Evolutionary conservation across 2,113 vertebrate species (phyloP).

Genomic region (Brachionichthys hirsutus): DNA sequence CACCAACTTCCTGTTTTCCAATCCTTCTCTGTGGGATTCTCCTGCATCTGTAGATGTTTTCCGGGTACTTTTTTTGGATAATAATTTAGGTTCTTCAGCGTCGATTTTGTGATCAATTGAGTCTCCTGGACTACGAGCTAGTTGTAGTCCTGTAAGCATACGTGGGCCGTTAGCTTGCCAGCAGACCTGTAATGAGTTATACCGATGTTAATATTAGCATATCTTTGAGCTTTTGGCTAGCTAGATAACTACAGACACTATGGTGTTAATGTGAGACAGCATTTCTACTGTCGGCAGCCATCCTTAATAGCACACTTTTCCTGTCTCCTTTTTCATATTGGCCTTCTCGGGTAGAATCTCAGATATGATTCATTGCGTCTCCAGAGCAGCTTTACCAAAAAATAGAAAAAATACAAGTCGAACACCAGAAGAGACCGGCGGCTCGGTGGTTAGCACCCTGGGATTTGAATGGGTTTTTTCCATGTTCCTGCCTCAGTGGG

Average conservation of each 20-base stretch:
- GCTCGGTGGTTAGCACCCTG: constrained; percentile 19
- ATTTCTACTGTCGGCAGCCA: not conserved
- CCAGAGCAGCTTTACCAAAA: constrained; percentile 27
- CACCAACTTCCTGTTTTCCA: constrained; percentile 22
- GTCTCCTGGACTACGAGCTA: too few species aligned
- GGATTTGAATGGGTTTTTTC: constrained; percentile 23
- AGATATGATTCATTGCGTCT: constrained; percentile 32
- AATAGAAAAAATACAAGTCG: constrained; percentile 36
- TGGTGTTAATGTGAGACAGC: not conserved
- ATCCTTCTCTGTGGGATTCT: constrained; percentile 12
- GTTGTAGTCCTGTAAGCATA: too few species aligned
- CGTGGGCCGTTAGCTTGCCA: too few species aligned
- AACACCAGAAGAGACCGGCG: constrained; percentile 19
- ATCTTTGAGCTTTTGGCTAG: too few species aligned
- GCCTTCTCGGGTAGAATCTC: constrained; percentile 4
- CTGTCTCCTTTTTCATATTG: not conserved
- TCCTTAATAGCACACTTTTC: not conserved
- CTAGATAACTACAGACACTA: too few species aligned
- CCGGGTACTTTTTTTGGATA: not conserved
- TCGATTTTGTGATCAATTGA: too few species aligned
- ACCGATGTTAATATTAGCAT: too few species aligned
- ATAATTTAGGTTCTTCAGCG: too few species aligned
- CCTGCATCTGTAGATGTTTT: not conserved
- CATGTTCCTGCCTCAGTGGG: not conserved
- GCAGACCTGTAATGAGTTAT: too few species aligned